Conservation (phyloP, 92 coral and sea anemone species). For the Meandrina meandrites region DNA sequence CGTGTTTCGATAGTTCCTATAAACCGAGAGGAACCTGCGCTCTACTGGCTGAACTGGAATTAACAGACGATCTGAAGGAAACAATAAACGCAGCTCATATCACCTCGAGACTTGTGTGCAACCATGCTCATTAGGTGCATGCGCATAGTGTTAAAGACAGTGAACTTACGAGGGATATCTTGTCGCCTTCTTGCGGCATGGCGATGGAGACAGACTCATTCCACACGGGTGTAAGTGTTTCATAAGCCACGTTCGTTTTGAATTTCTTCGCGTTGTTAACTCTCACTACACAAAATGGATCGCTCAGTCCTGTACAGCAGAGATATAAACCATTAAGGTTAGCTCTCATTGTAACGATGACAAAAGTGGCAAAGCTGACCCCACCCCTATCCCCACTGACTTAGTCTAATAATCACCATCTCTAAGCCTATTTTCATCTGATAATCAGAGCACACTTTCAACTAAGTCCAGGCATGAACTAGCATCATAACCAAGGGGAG, state of each 20-base stretch:
- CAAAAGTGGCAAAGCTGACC: neutral
- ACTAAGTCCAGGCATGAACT: no score
- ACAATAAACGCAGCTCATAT: neutral
- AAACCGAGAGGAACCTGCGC: neutral
- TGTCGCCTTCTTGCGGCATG: constrained; percentile 80
- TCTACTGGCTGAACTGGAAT: neutral
- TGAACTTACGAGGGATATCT: constrained; percentile 70
- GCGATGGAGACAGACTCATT: constrained; percentile 90
- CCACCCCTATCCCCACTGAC: no score
- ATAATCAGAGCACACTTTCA: no score
- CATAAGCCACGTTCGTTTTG: constrained; percentile 88
- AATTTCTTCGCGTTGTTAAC: constrained; percentile 86
- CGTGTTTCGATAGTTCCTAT: neutral
- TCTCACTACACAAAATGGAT: constrained; percentile 91
- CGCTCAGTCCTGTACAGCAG: constrained; percentile 80
- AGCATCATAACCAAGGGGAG: no score
- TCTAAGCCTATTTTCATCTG: no score
- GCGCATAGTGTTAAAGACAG: neutral
- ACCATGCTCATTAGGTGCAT: neutral
- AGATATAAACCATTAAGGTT: neutral
- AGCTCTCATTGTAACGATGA: neutral
- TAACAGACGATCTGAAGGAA: neutral
- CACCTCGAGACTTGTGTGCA: neutral
- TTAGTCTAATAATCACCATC: no score
- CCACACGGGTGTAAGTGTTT: constrained; percentile 87